phyloP scores from a whole-genome alignment of 2,888 invertebrate genomes.

The Rugalucina vietnamica region DNA sequence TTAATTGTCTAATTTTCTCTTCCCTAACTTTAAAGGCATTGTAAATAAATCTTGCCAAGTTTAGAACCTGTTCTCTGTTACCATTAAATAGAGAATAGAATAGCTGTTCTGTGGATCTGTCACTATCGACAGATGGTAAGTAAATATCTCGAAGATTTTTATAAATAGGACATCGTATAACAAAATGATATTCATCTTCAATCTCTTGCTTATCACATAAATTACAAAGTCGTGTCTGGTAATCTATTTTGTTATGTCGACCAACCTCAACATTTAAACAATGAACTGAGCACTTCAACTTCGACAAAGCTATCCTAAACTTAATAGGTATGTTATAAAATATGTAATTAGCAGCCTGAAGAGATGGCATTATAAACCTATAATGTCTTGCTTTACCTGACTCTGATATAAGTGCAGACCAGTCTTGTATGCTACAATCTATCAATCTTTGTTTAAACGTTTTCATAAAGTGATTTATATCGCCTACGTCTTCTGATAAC shows the following conservation, averaged over 20 bases:
- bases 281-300: conserved; percentile 1
- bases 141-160: neutral
- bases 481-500: neutral
- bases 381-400: neutral
- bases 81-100: neutral
- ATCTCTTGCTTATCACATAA: neutral
- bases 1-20: neutral
- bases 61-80: neutral
- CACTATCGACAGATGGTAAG: neutral
- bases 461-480: neutral
- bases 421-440: neutral
- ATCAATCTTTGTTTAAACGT: neutral
- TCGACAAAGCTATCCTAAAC: neutral
- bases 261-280: neutral
- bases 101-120: neutral
- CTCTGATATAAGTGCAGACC: neutral
- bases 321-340: neutral
- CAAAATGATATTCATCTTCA: neutral
- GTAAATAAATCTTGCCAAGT: neutral
- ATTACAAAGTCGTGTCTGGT: neutral
- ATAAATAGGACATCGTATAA: neutral
- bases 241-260: neutral
- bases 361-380: neutral
- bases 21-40: neutral
- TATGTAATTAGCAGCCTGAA: neutral